Conservation (phyloP, 2,888 invertebrate genomes). For the Eristalis arbustorum region DNA sequence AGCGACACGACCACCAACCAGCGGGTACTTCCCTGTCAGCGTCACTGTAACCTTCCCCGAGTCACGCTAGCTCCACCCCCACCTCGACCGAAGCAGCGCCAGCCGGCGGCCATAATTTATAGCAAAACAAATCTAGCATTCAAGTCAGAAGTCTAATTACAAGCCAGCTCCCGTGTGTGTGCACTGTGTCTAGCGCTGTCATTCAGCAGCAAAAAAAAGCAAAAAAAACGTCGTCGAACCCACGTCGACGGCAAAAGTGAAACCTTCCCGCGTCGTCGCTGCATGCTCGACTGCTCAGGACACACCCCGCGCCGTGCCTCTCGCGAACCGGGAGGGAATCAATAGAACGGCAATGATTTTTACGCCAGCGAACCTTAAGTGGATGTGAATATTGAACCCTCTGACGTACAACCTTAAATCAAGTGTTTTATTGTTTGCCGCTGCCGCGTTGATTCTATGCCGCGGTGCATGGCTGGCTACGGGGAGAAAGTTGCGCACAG, state of each 20-base stretch:
- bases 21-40: slow-evolving; percentile 22
- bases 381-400: slow-evolving; percentile 58
- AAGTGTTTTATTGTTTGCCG: slow-evolving; percentile 62
- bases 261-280: slow-evolving; percentile 32
- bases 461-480: slow-evolving; percentile 11
- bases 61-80: slow-evolving; percentile 55
- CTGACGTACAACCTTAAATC: slow-evolving; percentile 62
- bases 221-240: slow-evolving; percentile 4
- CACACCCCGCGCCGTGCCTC: background rate
- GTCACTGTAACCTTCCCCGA: slow-evolving; percentile 22
- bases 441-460: background rate
- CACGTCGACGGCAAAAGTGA: slow-evolving; percentile 55
- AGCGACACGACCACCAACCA: background rate
- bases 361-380: slow-evolving; percentile 51
- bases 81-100: background rate
- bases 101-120: slow-evolving; percentile 50
- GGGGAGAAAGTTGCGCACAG: slow-evolving; percentile 56
- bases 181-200: background rate
- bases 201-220: too few relatives aligned
- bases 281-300: slow-evolving; percentile 43
- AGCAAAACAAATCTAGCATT: slow-evolving; percentile 55
- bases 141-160: slow-evolving; percentile 56
- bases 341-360: slow-evolving; percentile 55
- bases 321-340: slow-evolving; percentile 1
- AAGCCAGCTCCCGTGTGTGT: slow-evolving; percentile 39